These are phyloP conservation scores for Calypte anna DNA, from an alignment of 2,113 vertebrate genomes.

Conservation along the genomic window DNA sequence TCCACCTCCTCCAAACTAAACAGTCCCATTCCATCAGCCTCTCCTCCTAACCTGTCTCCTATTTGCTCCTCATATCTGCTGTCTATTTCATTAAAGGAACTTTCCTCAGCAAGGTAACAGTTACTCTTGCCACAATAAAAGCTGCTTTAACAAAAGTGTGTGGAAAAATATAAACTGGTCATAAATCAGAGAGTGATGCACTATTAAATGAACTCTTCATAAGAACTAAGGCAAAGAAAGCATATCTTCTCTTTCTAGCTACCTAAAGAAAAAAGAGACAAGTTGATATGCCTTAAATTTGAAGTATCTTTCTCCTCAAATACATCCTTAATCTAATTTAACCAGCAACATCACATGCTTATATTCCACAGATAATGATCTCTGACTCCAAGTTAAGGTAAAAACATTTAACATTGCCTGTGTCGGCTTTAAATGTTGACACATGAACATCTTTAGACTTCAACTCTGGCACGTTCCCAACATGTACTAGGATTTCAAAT, in stretches of 20 bases:
- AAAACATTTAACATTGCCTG: not conserved
- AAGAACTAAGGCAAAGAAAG: not conserved
- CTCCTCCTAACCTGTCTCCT: not conserved
- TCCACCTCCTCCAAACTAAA: too few relatives aligned
- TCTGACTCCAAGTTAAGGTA: not conserved
- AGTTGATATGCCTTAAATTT: accelerated
- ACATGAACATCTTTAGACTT: not conserved
- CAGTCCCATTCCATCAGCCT: too few relatives aligned
- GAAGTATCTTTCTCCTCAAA: not conserved
- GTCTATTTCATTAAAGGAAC: not conserved
- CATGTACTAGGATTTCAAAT: not conserved
- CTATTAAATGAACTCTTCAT: not conserved
- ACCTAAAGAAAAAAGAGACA: not conserved
- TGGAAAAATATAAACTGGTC: not conserved
- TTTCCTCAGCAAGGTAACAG: not conserved
- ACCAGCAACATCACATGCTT: not conserved
- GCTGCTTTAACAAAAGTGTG: not conserved
- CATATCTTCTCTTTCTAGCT: not conserved
- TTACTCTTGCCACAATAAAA: not conserved
- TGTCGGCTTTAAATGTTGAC: not conserved
- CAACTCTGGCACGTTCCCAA: not conserved
- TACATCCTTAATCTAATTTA: not conserved
- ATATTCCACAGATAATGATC: not conserved
- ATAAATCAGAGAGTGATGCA: not conserved
- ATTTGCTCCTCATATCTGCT: not conserved